Evolutionary conservation across 2,113 vertebrate genomes (phyloP).

Genomic region (Hemicordylus capensis): DNA sequence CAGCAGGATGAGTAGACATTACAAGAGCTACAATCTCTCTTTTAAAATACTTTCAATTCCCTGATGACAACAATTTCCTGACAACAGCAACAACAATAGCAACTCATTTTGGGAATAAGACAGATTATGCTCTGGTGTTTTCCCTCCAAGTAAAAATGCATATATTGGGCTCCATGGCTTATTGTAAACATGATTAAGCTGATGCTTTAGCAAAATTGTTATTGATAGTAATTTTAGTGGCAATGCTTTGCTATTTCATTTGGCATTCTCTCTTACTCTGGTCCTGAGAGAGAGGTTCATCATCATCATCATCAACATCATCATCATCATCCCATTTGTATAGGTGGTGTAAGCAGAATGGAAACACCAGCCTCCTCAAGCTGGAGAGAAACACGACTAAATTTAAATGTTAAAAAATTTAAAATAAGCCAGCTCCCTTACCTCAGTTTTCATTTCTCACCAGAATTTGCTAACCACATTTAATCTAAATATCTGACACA

Average conservation of each 20-base stretch:
- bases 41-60: not conserved
- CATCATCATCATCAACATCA: too few species aligned
- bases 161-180: not conserved
- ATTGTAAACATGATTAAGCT: not conserved
- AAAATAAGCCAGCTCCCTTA: not conserved
- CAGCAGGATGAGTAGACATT: not conserved
- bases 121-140: not conserved
- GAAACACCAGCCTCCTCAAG: conserved; percentile 1
- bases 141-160: not conserved
- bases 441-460: not conserved
- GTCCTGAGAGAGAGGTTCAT: conserved; percentile 19
- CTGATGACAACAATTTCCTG: not conserved
- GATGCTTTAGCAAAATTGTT: not conserved
- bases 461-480: conserved; percentile 24
- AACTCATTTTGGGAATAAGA: not conserved
- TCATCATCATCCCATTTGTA: not conserved
- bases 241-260: not conserved
- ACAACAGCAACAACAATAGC: too few species aligned
- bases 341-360: not conserved
- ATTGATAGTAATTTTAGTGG: not conserved
- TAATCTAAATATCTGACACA: conserved; percentile 54
- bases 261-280: conserved; percentile 26
- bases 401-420: conserved; percentile 40
- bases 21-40: not conserved
- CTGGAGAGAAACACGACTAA: not conserved